Percentiles rank a stretch among this genome's conserved stretches.
Conservation (phyloP, 2,113 vertebrate species). For the Equus przewalskii region DNA sequence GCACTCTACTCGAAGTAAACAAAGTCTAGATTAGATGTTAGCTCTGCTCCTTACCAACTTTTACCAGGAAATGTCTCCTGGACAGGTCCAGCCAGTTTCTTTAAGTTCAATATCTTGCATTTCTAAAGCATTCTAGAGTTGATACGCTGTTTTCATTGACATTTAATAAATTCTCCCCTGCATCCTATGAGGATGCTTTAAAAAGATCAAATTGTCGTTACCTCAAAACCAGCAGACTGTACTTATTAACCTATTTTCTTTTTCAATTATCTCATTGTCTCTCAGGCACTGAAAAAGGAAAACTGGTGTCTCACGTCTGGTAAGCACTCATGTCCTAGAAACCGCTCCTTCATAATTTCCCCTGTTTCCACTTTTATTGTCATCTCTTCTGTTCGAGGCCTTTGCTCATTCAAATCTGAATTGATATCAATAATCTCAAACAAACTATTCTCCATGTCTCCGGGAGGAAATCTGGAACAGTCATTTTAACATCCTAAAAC, state of each 20-base stretch:
- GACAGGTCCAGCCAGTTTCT: not conserved
- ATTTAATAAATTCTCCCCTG: not conserved
- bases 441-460: not conserved
- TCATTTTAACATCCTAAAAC: not conserved
- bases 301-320: not conserved
- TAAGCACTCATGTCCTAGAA: not conserved
- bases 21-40: not conserved
- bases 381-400: not conserved
- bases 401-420: not conserved
- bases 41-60: not conserved
- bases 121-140: not conserved
- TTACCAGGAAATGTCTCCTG: not conserved
- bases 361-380: not conserved
- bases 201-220: slow-evolving; percentile 22
- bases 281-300: not conserved
- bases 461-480: not conserved
- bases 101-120: not conserved
- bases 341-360: not conserved
- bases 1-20: not conserved
- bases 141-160: not conserved
- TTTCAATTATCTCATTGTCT: slow-evolving; percentile 48
- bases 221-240: slow-evolving; percentile 13
- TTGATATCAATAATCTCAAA: not conserved
- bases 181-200: slow-evolving; percentile 3
- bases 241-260: slow-evolving; percentile 58